These are phyloP conservation scores for Onychorhynchus coronatus DNA, from an alignment of 2,113 vertebrate species.

Conservation along the genomic window DNA sequence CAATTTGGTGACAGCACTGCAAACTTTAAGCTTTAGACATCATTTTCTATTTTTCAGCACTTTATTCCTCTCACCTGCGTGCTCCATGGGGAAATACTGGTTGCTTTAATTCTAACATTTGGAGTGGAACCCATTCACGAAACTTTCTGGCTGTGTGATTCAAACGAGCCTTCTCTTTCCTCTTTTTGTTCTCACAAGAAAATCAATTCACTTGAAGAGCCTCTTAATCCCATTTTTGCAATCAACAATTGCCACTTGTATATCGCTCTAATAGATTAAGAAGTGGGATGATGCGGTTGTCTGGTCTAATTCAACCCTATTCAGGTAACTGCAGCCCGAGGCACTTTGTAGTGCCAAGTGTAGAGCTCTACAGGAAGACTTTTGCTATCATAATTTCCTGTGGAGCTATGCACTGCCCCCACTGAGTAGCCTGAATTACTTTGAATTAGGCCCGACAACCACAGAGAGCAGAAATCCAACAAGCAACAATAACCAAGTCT, in stretches of 20 bases:
- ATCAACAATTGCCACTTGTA: constrained; percentile 99
- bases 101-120: constrained; percentile 93
- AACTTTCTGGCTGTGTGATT: constrained; percentile 94
- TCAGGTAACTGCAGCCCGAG: constrained; percentile 88
- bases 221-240: constrained; percentile 99
- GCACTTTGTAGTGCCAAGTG: constrained; percentile 97
- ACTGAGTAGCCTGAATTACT: constrained; percentile 89
- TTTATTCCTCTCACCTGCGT: constrained; percentile 77
- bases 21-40: constrained; percentile 20
- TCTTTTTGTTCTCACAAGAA: constrained; percentile 98
- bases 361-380: constrained; percentile 95
- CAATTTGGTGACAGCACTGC: background rate
- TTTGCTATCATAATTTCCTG: constrained; percentile 99
- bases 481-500: constrained; percentile 95
- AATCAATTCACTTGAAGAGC: constrained; percentile 99
- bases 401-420: constrained; percentile 86
- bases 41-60: constrained; percentile 58
- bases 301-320: constrained; percentile 98
- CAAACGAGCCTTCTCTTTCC: constrained; percentile 82
- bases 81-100: constrained; percentile 80
- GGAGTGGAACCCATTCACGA: constrained; percentile 89
- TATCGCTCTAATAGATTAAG: constrained; percentile 95
- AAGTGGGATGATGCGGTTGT: constrained; percentile 98
- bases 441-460: constrained; percentile 99
- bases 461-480: constrained; percentile 95